These are phyloP conservation scores for Perdita meconis DNA, from an alignment of 2,888 invertebrate species.

Conservation along the genomic window DNA sequence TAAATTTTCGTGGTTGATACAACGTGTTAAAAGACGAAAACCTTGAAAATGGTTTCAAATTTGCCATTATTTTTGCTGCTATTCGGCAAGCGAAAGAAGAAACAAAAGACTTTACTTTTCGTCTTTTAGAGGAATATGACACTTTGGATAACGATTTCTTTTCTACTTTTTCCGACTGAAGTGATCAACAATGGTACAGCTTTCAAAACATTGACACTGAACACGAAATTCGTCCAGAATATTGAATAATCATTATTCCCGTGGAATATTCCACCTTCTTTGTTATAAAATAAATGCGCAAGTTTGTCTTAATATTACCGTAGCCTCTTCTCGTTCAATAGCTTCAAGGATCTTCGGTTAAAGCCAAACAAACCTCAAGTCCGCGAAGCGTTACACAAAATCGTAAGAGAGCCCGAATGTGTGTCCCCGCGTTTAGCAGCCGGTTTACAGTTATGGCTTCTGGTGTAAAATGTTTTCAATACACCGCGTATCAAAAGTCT, in stretches of 20 bases:
- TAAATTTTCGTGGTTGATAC: too few species aligned
- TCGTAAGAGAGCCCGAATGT: slow-evolving; percentile 35
- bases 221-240: neutral
- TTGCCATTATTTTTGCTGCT: neutral
- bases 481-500: slow-evolving; percentile 7
- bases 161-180: neutral
- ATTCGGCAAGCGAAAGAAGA: too few species aligned
- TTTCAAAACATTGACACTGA: neutral
- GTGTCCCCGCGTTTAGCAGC: slow-evolving; percentile 53
- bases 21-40: too few species aligned
- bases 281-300: too few species aligned
- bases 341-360: slow-evolving; percentile 24
- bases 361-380: slow-evolving; percentile 14
- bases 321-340: neutral
- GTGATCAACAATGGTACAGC: neutral
- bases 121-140: neutral
- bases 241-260: neutral
- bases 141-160: neutral
- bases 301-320: neutral
- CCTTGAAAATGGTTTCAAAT: neutral
- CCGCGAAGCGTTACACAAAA: slow-evolving; percentile 39
- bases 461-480: slow-evolving; percentile 51
- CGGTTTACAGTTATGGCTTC: slow-evolving; percentile 57
- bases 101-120: neutral
- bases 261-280: neutral